Conservation (phyloP, 2,113 vertebrate species). For the Notothenia coriiceps region DNA sequence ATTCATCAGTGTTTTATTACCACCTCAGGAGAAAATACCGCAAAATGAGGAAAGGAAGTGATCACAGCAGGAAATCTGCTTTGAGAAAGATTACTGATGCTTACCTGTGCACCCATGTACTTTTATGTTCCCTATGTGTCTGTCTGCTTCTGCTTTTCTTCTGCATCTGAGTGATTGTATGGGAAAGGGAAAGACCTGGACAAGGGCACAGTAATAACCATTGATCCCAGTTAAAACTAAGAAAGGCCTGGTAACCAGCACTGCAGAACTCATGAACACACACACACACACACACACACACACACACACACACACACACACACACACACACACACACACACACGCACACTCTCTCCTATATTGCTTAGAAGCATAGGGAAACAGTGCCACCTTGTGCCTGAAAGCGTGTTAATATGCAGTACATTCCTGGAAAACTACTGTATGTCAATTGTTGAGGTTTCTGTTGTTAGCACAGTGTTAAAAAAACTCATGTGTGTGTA, state of each 20-base stretch:
- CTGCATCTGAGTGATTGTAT: constrained; percentile 8
- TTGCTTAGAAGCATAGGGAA: constrained; percentile 54
- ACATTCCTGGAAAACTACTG: background rate
- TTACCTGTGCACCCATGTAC: constrained; percentile 12
- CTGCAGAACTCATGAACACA: constrained; percentile 55
- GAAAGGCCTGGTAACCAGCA: constrained; percentile 59
- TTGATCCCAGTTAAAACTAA: constrained; percentile 80
- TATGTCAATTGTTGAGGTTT: constrained; percentile 11
- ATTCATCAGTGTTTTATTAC: constrained; percentile 46
- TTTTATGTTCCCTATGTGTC: background rate
- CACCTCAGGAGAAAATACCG: constrained; percentile 30
- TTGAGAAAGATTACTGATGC: constrained; percentile 39
- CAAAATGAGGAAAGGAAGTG: constrained; percentile 43
- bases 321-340: background rate
- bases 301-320: background rate
- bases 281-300: background rate
- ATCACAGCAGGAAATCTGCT: constrained; percentile 43
- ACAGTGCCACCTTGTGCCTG: constrained; percentile 82
- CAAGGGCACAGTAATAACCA: constrained; percentile 82
- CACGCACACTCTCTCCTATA: background rate
- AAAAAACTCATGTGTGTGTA: constrained; percentile 4
- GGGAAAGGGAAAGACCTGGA: constrained; percentile 41
- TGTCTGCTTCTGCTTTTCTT: constrained; percentile 9
- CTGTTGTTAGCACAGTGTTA: background rate
- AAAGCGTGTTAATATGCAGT: background rate